Base-by-base conservation (phyloP, 2,113 vertebrate species). In the Argyrosomus japonicus region DNA sequence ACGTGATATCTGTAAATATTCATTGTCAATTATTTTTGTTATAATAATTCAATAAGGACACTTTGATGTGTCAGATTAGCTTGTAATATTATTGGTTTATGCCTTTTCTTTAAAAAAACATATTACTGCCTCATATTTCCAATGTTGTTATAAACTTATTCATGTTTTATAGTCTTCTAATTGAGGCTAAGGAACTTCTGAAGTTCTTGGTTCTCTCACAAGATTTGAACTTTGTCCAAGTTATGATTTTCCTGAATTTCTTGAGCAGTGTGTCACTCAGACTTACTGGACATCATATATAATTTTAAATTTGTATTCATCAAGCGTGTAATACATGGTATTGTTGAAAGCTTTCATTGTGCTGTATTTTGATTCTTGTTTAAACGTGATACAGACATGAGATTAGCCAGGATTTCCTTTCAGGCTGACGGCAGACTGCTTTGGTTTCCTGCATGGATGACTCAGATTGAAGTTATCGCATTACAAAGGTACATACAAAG, bases 341-440 rank as follows among this genome's bases (percentile, higher is more conserved):
- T 36, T 76, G 62, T 40, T n/a, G 48, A 10, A 25, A 21, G 36
- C 14, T 68, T 81, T 61, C 15, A 27, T 40, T 77, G 64, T 14
- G 1, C 5, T 63, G 60, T 36, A 7, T 29, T 83, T 69, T 54
- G 36, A 57, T 72, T 68, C 48, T 61, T 65, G 68, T 84, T 63
- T 43, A 40, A 64, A 53, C 64, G 45, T 81, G 84, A 88, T 83
- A 77, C 68, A 90, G 69, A 83, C 79, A n/a, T 72, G 75, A 84
- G 77, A 88, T 88, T 69, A 86, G 70, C 67, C n/a, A 68, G 84
- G 75, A 86, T 88, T 79, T 90, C 78, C 81, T 86, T 77, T 57
- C 29, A 67, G 64, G 60, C 32, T 64, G 79, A 62, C 9, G 25
- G 48, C 60, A 23, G 76, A 11, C 80, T 56, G 82, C 82, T 75